Percentiles rank a stretch among this genome's conserved stretches.
phyloP scores from a whole-genome alignment of 2,888 invertebrate species.

The Acronicta psi region DNA sequence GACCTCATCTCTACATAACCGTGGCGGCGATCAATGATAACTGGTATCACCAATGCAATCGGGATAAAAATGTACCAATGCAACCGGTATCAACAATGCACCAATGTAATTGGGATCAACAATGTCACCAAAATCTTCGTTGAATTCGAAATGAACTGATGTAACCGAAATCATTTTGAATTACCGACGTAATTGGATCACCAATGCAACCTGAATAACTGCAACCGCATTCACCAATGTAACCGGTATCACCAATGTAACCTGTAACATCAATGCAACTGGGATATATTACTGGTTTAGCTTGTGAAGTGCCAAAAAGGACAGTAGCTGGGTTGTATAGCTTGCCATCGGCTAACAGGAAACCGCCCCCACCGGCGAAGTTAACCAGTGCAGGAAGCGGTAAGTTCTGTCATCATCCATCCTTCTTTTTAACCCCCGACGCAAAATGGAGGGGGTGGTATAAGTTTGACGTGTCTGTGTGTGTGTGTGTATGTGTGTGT shows the following conservation, averaged over 20 bases:
- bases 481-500: no score
- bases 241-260: not conserved
- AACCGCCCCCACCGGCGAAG: constrained; percentile 83
- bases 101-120: not conserved
- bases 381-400: constrained; percentile 72
- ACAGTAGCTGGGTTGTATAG: constrained; percentile 77
- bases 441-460: no score
- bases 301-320: constrained; percentile 78
- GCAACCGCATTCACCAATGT: no score
- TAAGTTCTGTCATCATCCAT: constrained; percentile 63
- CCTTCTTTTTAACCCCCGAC: no score
- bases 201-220: no score
- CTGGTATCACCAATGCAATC: not conserved
- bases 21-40: not conserved
- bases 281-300: constrained; percentile 54
- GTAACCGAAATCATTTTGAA: no score
- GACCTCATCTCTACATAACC: not conserved
- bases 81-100: not conserved
- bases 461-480: no score
- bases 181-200: not conserved
- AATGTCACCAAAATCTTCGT: no score
- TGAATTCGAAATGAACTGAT: no score
- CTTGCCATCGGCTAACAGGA: constrained; percentile 75
- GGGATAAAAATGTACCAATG: no score
- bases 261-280: not conserved